Evolutionary conservation across 2,888 invertebrate genomes (phyloP).

Genomic region (Epirrhoe alternata): DNA sequence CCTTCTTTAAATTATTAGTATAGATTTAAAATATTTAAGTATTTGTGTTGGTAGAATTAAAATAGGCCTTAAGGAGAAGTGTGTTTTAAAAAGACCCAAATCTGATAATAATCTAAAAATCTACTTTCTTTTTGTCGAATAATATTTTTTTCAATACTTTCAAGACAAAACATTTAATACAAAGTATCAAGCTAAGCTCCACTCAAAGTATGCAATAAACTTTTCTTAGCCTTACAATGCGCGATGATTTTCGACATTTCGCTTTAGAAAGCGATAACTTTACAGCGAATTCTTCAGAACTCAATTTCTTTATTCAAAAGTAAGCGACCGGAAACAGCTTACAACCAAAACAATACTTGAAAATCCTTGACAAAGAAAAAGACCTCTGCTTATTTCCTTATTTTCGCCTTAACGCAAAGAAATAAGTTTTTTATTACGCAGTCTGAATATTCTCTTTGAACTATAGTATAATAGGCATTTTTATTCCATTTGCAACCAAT

Average conservation of each 20-base stretch:
- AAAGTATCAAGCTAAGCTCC: slow-evolving; percentile 7
- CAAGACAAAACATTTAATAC: neutral
- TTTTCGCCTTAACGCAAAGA: slow-evolving; percentile 44
- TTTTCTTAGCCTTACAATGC: slow-evolving; percentile 13
- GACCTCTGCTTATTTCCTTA: slow-evolving; percentile 41
- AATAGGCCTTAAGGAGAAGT: too few relatives aligned
- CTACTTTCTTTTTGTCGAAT: too few relatives aligned
- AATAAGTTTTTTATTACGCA: slow-evolving; percentile 45
- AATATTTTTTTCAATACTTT: neutral
- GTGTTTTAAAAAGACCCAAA: too few relatives aligned
- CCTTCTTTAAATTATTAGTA: too few relatives aligned
- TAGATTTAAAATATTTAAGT: too few relatives aligned
- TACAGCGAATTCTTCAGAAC: slow-evolving; percentile 41
- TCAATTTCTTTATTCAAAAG: slow-evolving; percentile 47
- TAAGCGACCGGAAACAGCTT: slow-evolving; percentile 45
- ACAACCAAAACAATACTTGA: slow-evolving; percentile 45
- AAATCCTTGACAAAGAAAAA: slow-evolving; percentile 43
- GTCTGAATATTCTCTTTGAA: slow-evolving; percentile 44
- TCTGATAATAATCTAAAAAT: too few relatives aligned
- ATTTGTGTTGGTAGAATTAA: too few relatives aligned
- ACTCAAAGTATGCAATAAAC: slow-evolving; percentile 2
- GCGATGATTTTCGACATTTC: neutral
- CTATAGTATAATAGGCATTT: slow-evolving; percentile 43
- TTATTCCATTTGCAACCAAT: slow-evolving; percentile 44
- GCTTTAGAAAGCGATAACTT: slow-evolving; percentile 37